phyloP scores from a whole-genome alignment of 2,113 vertebrate species.

The Dolichallabes microphthalmus region DNA sequence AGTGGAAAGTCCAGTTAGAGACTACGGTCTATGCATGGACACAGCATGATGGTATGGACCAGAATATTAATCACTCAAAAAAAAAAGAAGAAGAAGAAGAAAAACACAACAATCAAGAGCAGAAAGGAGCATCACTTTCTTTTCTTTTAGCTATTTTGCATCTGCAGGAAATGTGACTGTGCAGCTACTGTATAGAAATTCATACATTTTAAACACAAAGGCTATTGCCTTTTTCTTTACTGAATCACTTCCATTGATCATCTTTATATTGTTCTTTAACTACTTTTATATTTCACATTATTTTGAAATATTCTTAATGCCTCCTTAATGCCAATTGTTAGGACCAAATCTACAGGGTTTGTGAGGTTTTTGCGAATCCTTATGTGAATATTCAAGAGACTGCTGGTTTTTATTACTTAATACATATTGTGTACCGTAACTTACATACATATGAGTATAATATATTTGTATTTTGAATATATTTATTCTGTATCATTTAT shows the following conservation, averaged over 20 bases:
- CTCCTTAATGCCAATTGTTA: background rate
- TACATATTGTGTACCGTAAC: background rate
- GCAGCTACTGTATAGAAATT: slow-evolving; percentile 16
- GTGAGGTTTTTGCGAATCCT: background rate
- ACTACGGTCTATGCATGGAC: slow-evolving; percentile 31
- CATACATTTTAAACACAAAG: slow-evolving; percentile 17
- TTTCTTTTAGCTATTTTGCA: slow-evolving; percentile 60
- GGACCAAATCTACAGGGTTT: background rate
- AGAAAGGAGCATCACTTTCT: slow-evolving; percentile 47
- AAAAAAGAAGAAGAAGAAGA: background rate
- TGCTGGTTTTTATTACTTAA: background rate
- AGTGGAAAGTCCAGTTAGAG: slow-evolving; percentile 34
- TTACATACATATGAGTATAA: background rate
- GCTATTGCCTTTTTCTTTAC: background rate
- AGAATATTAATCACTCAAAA: slow-evolving; percentile 54
- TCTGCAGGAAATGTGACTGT: slow-evolving; percentile 65
- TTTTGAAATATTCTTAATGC: background rate
- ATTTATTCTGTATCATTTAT: background rate
- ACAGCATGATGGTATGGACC: slow-evolving; percentile 40
- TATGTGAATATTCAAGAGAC: background rate
- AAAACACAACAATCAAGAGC: slow-evolving; percentile 57
- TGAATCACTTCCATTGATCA: background rate
- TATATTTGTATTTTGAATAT: background rate
- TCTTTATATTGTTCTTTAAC: background rate
- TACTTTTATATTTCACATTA: slow-evolving; percentile 8